phyloP scores from a whole-genome alignment of 2,888 invertebrate species.

The Pomacea canaliculata region DNA sequence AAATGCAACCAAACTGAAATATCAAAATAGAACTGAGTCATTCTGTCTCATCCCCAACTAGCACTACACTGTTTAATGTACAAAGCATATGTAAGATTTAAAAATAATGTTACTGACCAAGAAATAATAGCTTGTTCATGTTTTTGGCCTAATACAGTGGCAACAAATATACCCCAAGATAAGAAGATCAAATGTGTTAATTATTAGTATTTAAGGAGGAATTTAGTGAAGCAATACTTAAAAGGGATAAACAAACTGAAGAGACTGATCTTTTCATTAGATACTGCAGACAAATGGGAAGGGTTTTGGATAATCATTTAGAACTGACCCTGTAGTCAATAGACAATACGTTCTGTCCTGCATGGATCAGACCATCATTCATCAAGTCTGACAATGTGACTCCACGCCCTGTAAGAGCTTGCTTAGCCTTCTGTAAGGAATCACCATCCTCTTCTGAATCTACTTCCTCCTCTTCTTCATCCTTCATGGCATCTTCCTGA shows the following conservation, averaged over 20 bases:
- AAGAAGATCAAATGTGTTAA: too few species aligned
- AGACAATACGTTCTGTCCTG: conserved; percentile 87
- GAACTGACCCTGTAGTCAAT: conserved; percentile 85
- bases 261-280: too few species aligned
- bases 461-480: conserved; percentile 47
- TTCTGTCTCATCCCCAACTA: neutral
- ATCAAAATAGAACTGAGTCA: neutral
- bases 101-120: too few species aligned
- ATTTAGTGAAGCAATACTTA: too few species aligned
- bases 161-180: too few species aligned
- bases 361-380: conserved; percentile 85
- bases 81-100: too few species aligned
- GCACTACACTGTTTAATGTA: neutral
- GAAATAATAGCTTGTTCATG: too few species aligned
- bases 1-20: conserved; percentile 18
- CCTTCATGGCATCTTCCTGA: conserved; percentile 36
- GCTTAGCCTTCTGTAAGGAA: conserved; percentile 39
- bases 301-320: too few species aligned
- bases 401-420: conserved; percentile 69
- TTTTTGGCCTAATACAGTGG: too few species aligned
- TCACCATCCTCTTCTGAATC: conserved; percentile 43
- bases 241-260: too few species aligned
- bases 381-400: conserved; percentile 89
- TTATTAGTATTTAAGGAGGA: too few species aligned
- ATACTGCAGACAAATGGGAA: too few species aligned